These are phyloP conservation scores for Ectropis grisescens DNA, from an alignment of 1,140 invertebrate species.

Conservation along the genomic window DNA sequence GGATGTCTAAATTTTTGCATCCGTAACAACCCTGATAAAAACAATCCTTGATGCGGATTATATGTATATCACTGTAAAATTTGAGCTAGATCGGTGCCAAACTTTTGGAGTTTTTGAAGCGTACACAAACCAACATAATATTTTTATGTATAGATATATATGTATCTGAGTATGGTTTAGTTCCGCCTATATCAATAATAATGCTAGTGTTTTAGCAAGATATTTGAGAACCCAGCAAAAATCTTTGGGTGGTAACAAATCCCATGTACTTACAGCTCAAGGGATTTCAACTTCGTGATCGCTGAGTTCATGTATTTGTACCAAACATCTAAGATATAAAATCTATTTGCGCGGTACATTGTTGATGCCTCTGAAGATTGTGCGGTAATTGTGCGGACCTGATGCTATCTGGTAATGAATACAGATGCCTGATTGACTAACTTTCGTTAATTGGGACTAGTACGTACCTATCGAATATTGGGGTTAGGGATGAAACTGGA, in stretches of 20 bases:
- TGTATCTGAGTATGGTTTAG: background rate
- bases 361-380: slow-evolving; percentile 34
- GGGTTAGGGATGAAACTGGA: too few species aligned
- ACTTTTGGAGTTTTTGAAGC: too few species aligned
- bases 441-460: slow-evolving; percentile 21
- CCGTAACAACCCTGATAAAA: too few species aligned
- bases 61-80: too few species aligned
- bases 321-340: slow-evolving; percentile 29
- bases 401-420: slow-evolving; percentile 25
- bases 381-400: slow-evolving; percentile 21
- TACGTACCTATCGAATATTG: too few species aligned
- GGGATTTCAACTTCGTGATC: background rate
- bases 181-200: background rate
- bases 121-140: too few species aligned
- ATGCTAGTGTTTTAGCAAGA: background rate
- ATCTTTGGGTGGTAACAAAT: background rate
- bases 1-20: too few species aligned
- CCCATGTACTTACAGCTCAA: background rate
- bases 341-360: slow-evolving; percentile 40
- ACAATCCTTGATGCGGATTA: too few species aligned
- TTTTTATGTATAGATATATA: background rate
- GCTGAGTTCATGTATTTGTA: slow-evolving; percentile 1
- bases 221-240: background rate
- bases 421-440: slow-evolving; percentile 17
- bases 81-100: too few species aligned